These are phyloP conservation scores for Oriolus oriolus DNA, from an alignment of 2,113 vertebrate genomes.

Conservation along the genomic window DNA sequence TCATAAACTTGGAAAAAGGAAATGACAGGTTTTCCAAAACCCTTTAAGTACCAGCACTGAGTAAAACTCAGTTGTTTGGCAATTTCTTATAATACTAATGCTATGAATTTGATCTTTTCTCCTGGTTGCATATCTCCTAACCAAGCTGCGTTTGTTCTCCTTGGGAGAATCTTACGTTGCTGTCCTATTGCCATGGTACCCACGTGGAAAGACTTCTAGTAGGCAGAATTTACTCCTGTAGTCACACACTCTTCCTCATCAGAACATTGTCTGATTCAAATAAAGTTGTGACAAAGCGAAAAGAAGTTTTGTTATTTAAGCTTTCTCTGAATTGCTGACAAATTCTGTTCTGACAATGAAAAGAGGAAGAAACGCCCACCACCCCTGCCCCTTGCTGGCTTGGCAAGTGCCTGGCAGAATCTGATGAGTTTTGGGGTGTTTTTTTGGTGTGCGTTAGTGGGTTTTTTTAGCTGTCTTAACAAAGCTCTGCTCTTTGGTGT, in stretches of 20 bases:
- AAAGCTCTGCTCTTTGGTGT: background rate
- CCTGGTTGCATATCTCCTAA: background rate
- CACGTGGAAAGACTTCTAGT: background rate
- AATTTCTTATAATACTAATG: background rate
- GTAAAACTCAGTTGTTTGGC: background rate
- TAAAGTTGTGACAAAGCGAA: background rate
- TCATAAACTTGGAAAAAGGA: background rate
- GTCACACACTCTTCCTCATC: background rate
- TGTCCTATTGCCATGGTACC: background rate
- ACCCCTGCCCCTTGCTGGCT: fast-evolving
- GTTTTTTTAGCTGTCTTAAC: background rate
- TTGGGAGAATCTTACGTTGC: background rate
- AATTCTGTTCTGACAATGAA: background rate
- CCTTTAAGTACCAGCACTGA: background rate
- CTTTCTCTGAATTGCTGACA: background rate
- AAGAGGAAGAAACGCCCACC: background rate
- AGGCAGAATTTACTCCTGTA: background rate
- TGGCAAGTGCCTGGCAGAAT: background rate
- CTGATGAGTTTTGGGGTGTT: background rate
- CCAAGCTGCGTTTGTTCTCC: background rate
- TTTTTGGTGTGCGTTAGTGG: background rate
- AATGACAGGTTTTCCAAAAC: background rate
- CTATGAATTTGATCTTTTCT: background rate
- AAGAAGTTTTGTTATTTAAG: background rate
- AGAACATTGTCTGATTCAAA: background rate